Base-by-base conservation (phyloP, 2,888 invertebrate species). In the Glaucopsyche alexis region DNA sequence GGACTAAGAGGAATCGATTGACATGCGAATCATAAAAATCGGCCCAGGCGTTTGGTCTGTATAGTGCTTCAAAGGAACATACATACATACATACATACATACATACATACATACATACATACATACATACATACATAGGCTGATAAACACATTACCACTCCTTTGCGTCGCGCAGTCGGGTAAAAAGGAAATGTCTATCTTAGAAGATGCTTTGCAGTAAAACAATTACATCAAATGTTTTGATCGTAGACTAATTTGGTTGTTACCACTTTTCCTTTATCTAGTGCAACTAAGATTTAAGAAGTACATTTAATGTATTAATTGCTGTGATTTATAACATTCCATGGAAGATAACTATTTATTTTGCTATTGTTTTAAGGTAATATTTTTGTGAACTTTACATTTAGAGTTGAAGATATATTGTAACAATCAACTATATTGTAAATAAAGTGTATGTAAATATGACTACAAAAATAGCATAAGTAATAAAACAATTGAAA, bases 391-490 rank as follows among this genome's bases (percentile, higher is more conserved):
- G 67, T 45, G 45, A 69, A 69, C 19, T 47, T 69, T 66, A 66
- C 66, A 67, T 67, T 67, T 47, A 29, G 8, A 69, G 69, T 69
- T 69, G 47, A 69, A 69, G 19, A 29, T 2, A 14, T 47, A 47
- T 47, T 45, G 19, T 29, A 49, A 19, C 14, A 69, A 47, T 67
- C 72, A 72, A 72, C 50, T 40, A 66, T 66, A 50, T 16, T 72
- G 72, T 72, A 72, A 50, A 72, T 70, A 73, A 69, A 52, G 40
- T 60, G 69, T 60, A 75, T 76, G 72, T 72, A 78, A 78, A 76
- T 76, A 79, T 78, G 79, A 76, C 49, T 76, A 73, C 75, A 55
- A 76, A 78, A 74, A 74, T 77, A 78, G 77, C 73, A 76, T 76
- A 77, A 74, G 78, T 77, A 76, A 75, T 47, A 75, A 75, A 72